Evolutionary conservation across 2,888 invertebrate genomes (phyloP), one percentile per base, ranked within the genome.

Genomic region (Beris morrisii): DNA sequence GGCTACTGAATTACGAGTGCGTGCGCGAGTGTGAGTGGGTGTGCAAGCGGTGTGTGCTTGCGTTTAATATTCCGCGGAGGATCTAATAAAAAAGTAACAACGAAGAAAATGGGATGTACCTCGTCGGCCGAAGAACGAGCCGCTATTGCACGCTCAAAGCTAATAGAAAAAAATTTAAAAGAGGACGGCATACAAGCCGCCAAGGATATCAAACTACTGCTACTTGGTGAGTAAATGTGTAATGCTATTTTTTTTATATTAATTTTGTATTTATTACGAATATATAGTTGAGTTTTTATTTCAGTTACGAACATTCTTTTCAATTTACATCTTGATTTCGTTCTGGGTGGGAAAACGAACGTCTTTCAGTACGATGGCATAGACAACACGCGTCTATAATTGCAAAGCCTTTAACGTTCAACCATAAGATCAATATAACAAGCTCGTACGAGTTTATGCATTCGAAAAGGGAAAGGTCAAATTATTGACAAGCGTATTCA

Each of bases 51-150:
- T 38, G 38, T 3, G 48, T 50, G 59, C 50, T 13, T 50, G 32
- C 50, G 32, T 52, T 43, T 52, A 38, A 32, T 61, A 61, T 43
- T 61, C 50, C 4, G 50, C 43, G 9, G 52, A 50, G 50, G 50
- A 38, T 38, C 59, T 46, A 38, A 52, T 61, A 61, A 46, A 31
- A 58, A 30, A 28, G 54, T n/a, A 52, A 43, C 63, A 52, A 64
- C 28, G 72, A 53, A 53, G 68, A 79, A 76, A 82, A 65, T 98
- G 97, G 98, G 98, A 84, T 98, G 98, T 87, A 95, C 97, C 82
- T 94, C 97, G 89, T 97, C 97, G 82, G 97, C 97, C 77, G 98
- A 99, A 84, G 98, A 99, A 85, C 88, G 97, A 84, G 95, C 95
- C 81, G 97, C 98, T 77, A 88, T 95, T 81, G 97, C 97, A 84